Percentiles rank a stretch among this genome's conserved stretches.
Evolutionary conservation across 2,797 vertebrate genomes (phyloP).

Genomic region (Poecilia gillii): DNA sequence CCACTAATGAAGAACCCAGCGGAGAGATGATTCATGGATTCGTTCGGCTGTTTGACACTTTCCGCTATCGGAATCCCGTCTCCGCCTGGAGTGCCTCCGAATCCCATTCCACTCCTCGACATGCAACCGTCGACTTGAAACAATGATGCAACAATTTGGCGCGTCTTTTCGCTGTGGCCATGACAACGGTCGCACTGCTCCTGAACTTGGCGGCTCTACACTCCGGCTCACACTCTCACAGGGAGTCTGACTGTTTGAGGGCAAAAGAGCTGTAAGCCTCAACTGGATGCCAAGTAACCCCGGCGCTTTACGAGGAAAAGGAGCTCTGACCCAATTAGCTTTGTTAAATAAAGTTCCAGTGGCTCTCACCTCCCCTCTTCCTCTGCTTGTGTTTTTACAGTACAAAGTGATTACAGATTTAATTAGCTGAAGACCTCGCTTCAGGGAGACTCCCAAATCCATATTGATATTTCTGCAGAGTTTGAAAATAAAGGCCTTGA

Average conservation of each 20-base stretch:
- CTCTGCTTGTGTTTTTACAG: conserved; percentile 74
- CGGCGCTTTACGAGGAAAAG: conserved; percentile 50
- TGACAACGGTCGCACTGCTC: conserved; percentile 20
- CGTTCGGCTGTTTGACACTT: conserved; percentile 13
- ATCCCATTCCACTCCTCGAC: conserved; percentile 25
- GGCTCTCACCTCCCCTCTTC: conserved; percentile 35
- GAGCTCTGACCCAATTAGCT: conserved; percentile 77
- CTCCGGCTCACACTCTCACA: conserved; percentile 3
- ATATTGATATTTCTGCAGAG: conserved; percentile 76
- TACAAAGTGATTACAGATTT: conserved; percentile 79
- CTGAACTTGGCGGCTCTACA: neutral
- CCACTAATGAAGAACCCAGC: conserved; percentile 8
- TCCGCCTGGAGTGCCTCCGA: neutral
- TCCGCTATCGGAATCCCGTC: conserved; percentile 21
- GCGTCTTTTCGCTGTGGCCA: conserved; percentile 40
- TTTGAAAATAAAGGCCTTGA: conserved; percentile 48
- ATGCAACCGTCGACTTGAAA: conserved; percentile 12
- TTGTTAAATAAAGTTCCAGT: conserved; percentile 75
- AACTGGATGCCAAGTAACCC: conserved; percentile 40
- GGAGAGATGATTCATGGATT: conserved; percentile 22
- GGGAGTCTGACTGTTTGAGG: conserved; percentile 24
- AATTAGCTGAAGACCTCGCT: conserved; percentile 80
- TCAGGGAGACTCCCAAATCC: conserved; percentile 76
- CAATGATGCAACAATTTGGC: conserved; percentile 17
- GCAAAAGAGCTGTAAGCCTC: conserved; percentile 35